Evolutionary conservation across 2,797 vertebrate genomes (phyloP).

Genomic region (Eleutherodactylus coqui): DNA sequence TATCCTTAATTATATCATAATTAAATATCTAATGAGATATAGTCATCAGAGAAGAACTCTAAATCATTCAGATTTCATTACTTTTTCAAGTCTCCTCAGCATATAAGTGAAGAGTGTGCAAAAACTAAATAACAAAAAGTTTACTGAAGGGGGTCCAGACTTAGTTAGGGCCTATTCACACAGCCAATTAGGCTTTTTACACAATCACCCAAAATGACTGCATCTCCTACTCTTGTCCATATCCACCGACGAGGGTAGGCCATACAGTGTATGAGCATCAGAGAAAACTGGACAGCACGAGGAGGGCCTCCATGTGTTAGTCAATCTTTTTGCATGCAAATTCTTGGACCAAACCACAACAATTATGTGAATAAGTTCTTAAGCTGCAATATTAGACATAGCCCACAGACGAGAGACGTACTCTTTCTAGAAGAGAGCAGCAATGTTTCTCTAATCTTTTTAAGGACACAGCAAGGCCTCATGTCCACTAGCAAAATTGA

Average conservation of each 20-base stretch:
- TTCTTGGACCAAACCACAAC: no score
- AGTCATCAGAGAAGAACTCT: background rate
- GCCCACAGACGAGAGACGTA: background rate
- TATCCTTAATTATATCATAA: constrained; percentile 46
- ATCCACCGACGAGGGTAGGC: no score
- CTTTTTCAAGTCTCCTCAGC: background rate
- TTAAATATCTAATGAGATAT: constrained; percentile 36
- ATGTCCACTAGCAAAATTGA: no score
- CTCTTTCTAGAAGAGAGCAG: background rate
- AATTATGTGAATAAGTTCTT: no score
- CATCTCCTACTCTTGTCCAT: no score
- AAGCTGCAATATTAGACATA: background rate
- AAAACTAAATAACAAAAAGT: background rate
- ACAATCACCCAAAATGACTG: no score
- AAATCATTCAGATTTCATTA: background rate
- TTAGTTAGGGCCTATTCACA: no score
- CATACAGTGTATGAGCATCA: no score
- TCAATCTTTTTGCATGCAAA: no score
- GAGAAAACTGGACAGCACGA: no score
- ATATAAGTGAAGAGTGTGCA: background rate
- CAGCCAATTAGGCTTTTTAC: no score
- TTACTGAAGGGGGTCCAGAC: background rate
- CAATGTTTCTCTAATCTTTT: background rate
- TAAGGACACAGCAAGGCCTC: background rate
- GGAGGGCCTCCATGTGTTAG: no score